These are phyloP conservation scores for Ectemnius cavifrons DNA, from an alignment of 2,888 invertebrate genomes.

Conservation along the genomic window DNA sequence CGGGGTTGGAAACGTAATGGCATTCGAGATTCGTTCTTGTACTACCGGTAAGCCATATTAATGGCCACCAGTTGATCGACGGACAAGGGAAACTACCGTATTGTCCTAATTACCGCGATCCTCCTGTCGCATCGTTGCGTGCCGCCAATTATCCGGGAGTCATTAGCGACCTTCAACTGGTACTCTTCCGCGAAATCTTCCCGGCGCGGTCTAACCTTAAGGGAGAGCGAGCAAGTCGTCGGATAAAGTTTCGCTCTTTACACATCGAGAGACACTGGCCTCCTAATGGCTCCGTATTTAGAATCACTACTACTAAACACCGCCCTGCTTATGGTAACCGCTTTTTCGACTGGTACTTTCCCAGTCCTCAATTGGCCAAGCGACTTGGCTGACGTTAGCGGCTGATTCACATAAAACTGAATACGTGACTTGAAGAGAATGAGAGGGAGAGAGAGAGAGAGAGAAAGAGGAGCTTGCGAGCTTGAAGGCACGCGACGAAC, in stretches of 20 bases:
- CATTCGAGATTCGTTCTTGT: constrained; percentile 31
- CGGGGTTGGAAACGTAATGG: constrained; percentile 46
- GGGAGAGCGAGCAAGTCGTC: neutral
- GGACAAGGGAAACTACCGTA: constrained; percentile 39
- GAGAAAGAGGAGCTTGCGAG: neutral
- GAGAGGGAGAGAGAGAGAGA: neutral
- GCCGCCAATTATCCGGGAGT: constrained; percentile 27
- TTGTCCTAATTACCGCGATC: constrained; percentile 36
- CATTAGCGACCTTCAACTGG: constrained; percentile 4
- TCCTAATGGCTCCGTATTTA: neutral
- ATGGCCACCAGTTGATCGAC: constrained; percentile 21
- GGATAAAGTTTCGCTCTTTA: constrained; percentile 4
- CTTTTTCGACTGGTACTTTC: constrained; percentile 1
- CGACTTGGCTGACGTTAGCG: neutral
- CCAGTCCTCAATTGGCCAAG: neutral
- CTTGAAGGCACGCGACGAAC: constrained; percentile 15
- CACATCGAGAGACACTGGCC: constrained; percentile 1
- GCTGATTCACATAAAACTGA: neutral
- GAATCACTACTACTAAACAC: neutral
- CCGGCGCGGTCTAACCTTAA: too few relatives aligned
- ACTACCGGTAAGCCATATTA: constrained; percentile 35
- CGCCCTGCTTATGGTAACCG: neutral
- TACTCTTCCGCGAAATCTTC: neutral
- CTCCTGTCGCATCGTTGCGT: constrained; percentile 11
- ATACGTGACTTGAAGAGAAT: neutral